Evolutionary conservation across 37 sponge, comb jelly and placozoan genomes (phyloP).

Genomic region (Ephydatia muelleri): DNA sequence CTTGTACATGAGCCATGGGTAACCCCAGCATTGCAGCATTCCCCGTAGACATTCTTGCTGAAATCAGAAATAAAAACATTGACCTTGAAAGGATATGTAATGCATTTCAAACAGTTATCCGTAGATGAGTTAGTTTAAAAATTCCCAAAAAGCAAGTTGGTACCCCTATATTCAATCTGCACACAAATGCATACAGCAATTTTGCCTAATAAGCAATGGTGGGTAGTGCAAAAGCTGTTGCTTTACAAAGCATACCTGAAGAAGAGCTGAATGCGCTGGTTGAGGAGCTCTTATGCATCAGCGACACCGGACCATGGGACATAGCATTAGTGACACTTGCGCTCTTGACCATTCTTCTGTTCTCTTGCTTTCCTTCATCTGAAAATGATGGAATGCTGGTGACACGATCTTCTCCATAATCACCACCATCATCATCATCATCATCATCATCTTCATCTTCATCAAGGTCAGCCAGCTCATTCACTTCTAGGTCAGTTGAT

Average conservation of each 20-base stretch:
- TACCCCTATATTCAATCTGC: too few species aligned
- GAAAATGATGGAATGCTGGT: neutral
- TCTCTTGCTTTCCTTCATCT: neutral
- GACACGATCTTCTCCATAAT: neutral
- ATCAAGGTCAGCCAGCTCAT: neutral
- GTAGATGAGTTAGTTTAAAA: too few species aligned
- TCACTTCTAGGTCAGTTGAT: neutral
- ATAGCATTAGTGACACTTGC: neutral
- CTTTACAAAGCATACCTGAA: neutral
- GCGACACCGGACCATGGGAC: neutral
- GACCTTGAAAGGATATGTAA: too few species aligned
- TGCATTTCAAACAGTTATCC: too few species aligned
- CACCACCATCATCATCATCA: neutral
- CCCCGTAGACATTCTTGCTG: neutral
- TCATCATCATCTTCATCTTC: neutral
- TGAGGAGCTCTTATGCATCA: neutral
- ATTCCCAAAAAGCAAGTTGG: too few species aligned
- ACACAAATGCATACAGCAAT: too few species aligned
- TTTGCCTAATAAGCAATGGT: too few species aligned
- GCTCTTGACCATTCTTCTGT: neutral
- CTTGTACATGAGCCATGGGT: neutral
- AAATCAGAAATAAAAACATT: neutral
- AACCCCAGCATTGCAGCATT: neutral
- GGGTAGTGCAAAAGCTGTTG: too few species aligned
- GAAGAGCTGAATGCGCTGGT: neutral